Base-by-base conservation (phyloP, 92 coral and sea anemone species). In the Bergia puertoricense region DNA sequence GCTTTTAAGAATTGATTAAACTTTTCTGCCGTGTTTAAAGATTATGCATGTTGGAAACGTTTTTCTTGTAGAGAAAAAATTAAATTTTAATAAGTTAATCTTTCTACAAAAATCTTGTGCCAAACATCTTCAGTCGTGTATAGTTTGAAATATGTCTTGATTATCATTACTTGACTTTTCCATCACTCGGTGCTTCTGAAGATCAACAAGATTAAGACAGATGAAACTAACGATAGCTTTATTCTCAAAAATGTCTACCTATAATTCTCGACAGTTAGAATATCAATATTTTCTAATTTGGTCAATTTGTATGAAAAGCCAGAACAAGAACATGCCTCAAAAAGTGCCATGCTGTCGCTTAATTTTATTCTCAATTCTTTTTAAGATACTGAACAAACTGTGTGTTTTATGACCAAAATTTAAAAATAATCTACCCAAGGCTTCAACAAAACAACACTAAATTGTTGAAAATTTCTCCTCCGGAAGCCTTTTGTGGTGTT, bases 61-160 rank as follows among this genome's bases (percentile, higher is more conserved):
- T 23, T 71, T 71, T 57, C 48, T 6, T 84, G 50, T 71, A 30
- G 4, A 45, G 30, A 30, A 73, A 69, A 82, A 68, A 84, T 84
- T 46, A 84, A 84, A 42, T 36, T 83, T 83, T 83, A 44, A 83
- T n/a, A 51, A 80, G 85, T 56, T 36, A 80, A 56, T 54, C 57
- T 54, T 80, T 38, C 85, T 23, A 14, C 30, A 22, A 30, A 80
- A 80, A 62, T 62, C 30, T 23, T 56, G 30, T 41, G 15, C 69
- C n/a, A 67, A 54, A 3, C 45, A 54, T 23, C 44, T 48, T 57
- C 72, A 56, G 45, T 36, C 59, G 36, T 37, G 72, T 38, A 11
- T 80, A 13, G 30, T 30, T 80, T 41, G 38, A 57, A 80, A 73
- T 20, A 73, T 73, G 16, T 73, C 37, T 9, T n/a, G 74, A 79